phyloP scores from a whole-genome alignment of 92 coral and sea anemone genomes.

The Scolanthus callimorphus region DNA sequence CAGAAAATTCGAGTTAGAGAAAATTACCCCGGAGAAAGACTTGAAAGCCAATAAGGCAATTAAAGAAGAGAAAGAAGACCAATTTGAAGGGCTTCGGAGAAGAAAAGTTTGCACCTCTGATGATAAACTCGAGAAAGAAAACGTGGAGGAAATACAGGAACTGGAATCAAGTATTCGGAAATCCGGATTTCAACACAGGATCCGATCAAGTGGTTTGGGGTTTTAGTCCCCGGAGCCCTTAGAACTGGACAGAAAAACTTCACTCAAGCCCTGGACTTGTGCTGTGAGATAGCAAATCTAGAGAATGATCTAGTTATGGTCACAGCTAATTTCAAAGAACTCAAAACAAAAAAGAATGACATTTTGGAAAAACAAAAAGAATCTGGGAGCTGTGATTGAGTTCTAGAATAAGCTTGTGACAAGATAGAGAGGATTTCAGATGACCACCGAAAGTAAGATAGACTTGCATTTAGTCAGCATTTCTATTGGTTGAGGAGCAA shows the following conservation, averaged over 20 bases:
- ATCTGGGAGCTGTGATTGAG: too few relatives aligned
- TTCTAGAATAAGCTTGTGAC: too few relatives aligned
- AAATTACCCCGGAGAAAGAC: too few relatives aligned
- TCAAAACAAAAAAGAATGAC: slow-evolving; percentile 39
- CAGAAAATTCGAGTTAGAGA: slow-evolving; percentile 24
- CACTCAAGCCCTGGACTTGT: slow-evolving; percentile 63
- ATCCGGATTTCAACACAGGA: slow-evolving; percentile 7
- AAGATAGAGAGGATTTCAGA: too few relatives aligned
- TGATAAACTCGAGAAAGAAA: not conserved
- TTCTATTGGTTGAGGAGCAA: too few relatives aligned
- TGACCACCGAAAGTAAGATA: too few relatives aligned
- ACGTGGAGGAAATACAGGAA: not conserved
- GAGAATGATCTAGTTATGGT: slow-evolving; percentile 59
- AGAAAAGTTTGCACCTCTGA: not conserved
- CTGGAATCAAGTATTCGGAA: not conserved
- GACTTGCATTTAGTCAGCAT: too few relatives aligned
- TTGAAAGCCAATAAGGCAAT: slow-evolving; percentile 25
- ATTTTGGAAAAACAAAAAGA: too few relatives aligned
- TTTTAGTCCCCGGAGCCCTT: slow-evolving; percentile 80
- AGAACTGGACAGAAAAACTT: slow-evolving; percentile 75
- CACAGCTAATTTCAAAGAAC: slow-evolving; percentile 39
- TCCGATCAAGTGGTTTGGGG: slow-evolving; percentile 96
- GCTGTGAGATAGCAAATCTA: slow-evolving; percentile 71
- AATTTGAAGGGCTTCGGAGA: slow-evolving; percentile 10
- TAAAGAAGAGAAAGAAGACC: slow-evolving; percentile 4